phyloP scores from a whole-genome alignment of 2,888 invertebrate species.

The Cabera pusaria region DNA sequence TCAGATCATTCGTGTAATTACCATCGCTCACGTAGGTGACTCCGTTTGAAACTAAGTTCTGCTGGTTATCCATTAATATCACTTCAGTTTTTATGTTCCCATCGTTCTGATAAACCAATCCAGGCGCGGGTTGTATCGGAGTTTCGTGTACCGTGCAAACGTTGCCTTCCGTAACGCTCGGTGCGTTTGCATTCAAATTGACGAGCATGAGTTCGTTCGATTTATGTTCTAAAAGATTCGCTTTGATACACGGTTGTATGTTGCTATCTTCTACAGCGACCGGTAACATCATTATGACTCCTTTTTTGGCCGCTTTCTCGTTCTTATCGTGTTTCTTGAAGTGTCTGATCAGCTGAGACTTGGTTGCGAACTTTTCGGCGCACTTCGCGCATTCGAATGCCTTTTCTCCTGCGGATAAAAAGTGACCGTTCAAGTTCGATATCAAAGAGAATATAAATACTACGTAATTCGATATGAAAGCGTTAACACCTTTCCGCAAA shows the following conservation, averaged over 20 bases:
- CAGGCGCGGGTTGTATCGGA: constrained; percentile 35
- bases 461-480: no score
- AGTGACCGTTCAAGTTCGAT: no score
- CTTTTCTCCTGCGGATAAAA: constrained; percentile 59
- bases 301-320: constrained; percentile 39
- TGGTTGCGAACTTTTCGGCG: constrained; percentile 54
- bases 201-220: constrained; percentile 10
- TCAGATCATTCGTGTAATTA: constrained; percentile 44
- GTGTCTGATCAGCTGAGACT: constrained; percentile 59
- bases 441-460: no score
- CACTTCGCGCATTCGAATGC: constrained; percentile 67
- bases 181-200: background rate
- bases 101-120: constrained; percentile 55
- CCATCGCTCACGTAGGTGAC: constrained; percentile 40
- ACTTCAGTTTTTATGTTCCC: constrained; percentile 47
- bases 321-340: constrained; percentile 48
- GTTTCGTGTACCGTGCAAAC: constrained; percentile 38
- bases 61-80: constrained; percentile 49
- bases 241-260: background rate
- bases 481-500: no score
- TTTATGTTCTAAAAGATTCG: constrained; percentile 6
- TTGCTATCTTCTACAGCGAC: constrained; percentile 12
- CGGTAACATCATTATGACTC: constrained; percentile 32
- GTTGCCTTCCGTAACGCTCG: constrained; percentile 26
- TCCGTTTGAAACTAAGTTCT: constrained; percentile 36